Base-by-base conservation (phyloP, 2,888 invertebrate genomes). In the Chymomyza amoena region DNA sequence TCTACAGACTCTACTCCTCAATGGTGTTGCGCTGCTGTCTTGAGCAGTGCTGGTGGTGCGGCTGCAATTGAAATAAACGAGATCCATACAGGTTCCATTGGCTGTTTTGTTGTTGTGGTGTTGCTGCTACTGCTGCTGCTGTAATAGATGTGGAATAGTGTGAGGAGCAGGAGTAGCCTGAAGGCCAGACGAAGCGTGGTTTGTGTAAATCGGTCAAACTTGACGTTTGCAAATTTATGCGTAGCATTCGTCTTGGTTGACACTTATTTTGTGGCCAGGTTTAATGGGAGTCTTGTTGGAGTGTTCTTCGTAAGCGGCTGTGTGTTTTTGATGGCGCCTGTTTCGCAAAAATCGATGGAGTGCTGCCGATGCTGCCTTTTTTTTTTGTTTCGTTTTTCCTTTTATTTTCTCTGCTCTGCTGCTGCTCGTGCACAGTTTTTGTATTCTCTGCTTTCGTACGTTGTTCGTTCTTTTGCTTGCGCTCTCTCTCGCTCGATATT, bases 331-430 rank as follows among this genome's bases (percentile, higher is more conserved):
- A 51, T 56, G 65, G 65, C 63, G 63, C 60, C 68, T 61, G 68
- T 54, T 66, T 70, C 66, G 57, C 57, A 57, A 76, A 76, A 76
- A 76, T 76, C 75, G 75, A 76, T 76, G 75, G 52, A 60, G 39
- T 70, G 50, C 62, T 63, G 62, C 45, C 62, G 50, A 20, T 60
- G 54, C 51, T 56, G 39, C 65, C 32, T 18, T 39, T 61, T 18
- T n/a, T 54, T 54, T 54, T 54, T 54, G 10, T 54, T 54, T 54
- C 39, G 39, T 45, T 45, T 45, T 45, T 45, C 39, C 39, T 45
- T 45, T 45, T 20, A 18, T n/a, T n/a, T n/a, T 54, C 54, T 54
- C 54, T 54, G 54, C 54, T 54, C 54, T 54, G 54, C 54, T 54
- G 54, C 54, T 54, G 54, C 54, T 54, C 16, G 16, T 54, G 16